Evolutionary conservation across 1,140 invertebrate genomes (phyloP).

Genomic region (Drosophila sechellia): DNA sequence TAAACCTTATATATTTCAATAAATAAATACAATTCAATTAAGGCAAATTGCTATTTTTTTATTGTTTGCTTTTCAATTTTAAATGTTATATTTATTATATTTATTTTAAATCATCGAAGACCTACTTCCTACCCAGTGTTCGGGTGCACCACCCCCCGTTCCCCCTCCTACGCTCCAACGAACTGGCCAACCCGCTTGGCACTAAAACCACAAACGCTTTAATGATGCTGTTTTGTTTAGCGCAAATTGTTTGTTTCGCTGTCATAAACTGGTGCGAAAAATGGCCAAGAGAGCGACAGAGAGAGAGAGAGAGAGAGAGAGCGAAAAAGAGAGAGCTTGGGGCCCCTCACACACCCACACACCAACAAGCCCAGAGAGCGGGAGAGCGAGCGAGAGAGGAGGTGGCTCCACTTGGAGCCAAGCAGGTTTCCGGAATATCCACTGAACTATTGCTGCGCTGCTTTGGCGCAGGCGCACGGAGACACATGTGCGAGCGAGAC

Average conservation of each 20-base stretch:
- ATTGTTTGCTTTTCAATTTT: too few relatives aligned
- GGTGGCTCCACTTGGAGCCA: slow-evolving; percentile 42
- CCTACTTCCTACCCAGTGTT: slow-evolving; percentile 16
- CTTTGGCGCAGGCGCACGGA: slow-evolving; percentile 68
- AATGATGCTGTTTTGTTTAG: slow-evolving; percentile 84
- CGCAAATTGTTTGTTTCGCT: slow-evolving; percentile 83
- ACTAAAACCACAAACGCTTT: slow-evolving; percentile 84
- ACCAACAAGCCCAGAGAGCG: neutral
- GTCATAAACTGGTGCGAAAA: slow-evolving; percentile 83
- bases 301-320: slow-evolving; percentile 35
- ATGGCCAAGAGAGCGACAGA: slow-evolving; percentile 68
- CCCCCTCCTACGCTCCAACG: neutral
- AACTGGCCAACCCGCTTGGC: slow-evolving; percentile 57
- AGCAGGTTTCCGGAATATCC: slow-evolving; percentile 59
- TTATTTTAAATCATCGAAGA: neutral
- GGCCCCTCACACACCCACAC: slow-evolving; percentile 15
- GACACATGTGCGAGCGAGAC: slow-evolving; percentile 46
- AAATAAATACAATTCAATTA: too few relatives aligned
- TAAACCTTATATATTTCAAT: too few relatives aligned
- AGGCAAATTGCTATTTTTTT: too few relatives aligned
- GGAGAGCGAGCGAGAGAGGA: slow-evolving; percentile 23
- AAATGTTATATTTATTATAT: neutral
- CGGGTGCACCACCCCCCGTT: neutral
- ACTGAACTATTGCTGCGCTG: slow-evolving; percentile 51
- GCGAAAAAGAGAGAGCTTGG: slow-evolving; percentile 23